Percentiles rank a stretch among this genome's conserved stretches.
These are phyloP conservation scores for Lampris incognitus DNA, from an alignment of 2,113 vertebrate species.

Conservation along the genomic window DNA sequence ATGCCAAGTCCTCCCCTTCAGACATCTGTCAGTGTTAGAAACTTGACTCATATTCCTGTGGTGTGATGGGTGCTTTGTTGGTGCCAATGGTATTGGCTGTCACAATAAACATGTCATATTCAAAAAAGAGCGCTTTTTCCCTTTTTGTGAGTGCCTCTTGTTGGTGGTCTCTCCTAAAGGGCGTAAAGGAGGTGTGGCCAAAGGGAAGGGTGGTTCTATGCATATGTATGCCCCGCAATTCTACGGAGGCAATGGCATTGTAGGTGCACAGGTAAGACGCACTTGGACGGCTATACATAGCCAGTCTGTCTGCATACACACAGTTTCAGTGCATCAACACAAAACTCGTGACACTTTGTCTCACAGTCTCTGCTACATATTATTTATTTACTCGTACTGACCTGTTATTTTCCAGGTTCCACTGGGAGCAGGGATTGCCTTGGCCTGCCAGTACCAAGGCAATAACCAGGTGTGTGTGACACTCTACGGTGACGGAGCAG, in stretches of 20 bases:
- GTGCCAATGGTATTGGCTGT: too few species aligned
- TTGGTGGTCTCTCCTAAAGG: slow-evolving; percentile 70
- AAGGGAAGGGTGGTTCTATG: slow-evolving; percentile 97
- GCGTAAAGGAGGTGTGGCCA: slow-evolving; percentile 91
- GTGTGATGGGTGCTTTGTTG: too few species aligned
- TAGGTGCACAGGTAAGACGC: slow-evolving; percentile 92
- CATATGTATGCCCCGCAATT: slow-evolving; percentile 96
- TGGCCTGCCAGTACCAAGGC: slow-evolving; percentile 92
- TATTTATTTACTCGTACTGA: not conserved
- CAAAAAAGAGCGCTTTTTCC: too few species aligned
- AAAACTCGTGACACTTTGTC: not conserved
- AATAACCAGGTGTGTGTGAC: slow-evolving; percentile 89
- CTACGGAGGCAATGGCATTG: slow-evolving; percentile 96
- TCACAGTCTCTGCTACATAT: not conserved
- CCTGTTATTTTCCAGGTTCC: slow-evolving; percentile 84
- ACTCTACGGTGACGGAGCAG: slow-evolving; percentile 95
- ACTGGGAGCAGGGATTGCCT: slow-evolving; percentile 91
- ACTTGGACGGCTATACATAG: too few species aligned
- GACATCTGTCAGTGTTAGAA: too few species aligned
- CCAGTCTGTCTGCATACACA: not conserved
- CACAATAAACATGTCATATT: too few species aligned
- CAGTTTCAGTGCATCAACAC: not conserved
- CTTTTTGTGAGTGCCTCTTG: too few species aligned
- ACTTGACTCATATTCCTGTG: too few species aligned
- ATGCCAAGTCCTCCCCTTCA: too few species aligned